Evolutionary conservation across 2,888 invertebrate species (phyloP), one percentile per base, ranked within the genome.

Genomic region (Lepeophtheirus nordmannii): DNA sequence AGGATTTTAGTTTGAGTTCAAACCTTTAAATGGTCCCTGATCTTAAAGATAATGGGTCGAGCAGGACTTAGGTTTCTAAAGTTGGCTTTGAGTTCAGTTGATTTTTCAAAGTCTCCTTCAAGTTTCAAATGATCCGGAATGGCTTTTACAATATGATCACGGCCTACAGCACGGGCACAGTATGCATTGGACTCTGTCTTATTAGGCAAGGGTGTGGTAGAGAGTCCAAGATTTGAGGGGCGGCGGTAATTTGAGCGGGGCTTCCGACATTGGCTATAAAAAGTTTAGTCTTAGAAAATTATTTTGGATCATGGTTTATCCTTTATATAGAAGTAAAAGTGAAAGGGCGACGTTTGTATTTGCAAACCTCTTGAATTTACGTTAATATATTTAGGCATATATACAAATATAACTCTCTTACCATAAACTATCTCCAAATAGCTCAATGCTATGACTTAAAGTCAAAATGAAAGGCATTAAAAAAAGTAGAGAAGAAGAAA

Each of bases 91-190:
- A 62, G 40, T 17, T 62, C 62, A 23, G 62, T 40, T 9, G 40
- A n/a, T 17, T 39, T n/a, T 39, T 39, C 40, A 20, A 62, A 38
- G 1, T 17, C 11, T 39, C 62, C 62, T n/a, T 62, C 62, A 17
- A 30, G 38, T 23, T 40, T 62, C 62, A 62, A 62, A 23, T 65
- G 65, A 40, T 65, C 65, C 39, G 37, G 37, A 38, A 65, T 30
- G 20, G 57, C 30, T 14, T 46, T 53, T 20, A 65, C 65, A 58
- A 65, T 65, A 40, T 65, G 65, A 22, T 58, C 53, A n/a, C 65
- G 23, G 14, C 53, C 17, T 38, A 53, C 57, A 17, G 53, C 14
- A 58, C 37, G n/a, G 9, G 58, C 58, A n/a, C 58, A n/a, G 39
- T 65, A 65, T 40, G 39, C 17, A 39, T 62, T 62, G 62, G 62